phyloP scores from a whole-genome alignment of 1,140 invertebrate species.

The Heliconius hermathena region DNA sequence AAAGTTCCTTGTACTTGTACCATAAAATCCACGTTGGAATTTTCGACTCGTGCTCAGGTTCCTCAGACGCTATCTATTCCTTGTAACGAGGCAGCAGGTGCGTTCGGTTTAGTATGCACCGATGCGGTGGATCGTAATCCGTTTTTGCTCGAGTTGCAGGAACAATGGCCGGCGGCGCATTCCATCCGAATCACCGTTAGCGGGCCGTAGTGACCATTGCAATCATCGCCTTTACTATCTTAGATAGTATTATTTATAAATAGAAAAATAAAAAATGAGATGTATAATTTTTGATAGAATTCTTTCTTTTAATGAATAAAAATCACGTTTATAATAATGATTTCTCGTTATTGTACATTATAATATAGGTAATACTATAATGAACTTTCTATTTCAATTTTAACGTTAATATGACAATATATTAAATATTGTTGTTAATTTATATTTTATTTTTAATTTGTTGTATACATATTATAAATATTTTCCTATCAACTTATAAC shows the following conservation, averaged over 20 bases:
- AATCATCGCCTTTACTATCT: constrained; percentile 34
- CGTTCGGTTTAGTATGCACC: constrained; percentile 55
- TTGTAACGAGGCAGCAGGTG: constrained; percentile 35
- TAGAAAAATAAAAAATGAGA: background rate
- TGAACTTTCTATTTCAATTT: too few relatives aligned
- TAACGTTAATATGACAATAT: too few relatives aligned
- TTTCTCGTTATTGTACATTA: too few relatives aligned
- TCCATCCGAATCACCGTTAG: constrained; percentile 69
- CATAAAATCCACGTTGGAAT: background rate
- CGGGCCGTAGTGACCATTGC: constrained; percentile 56
- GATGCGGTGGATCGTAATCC: constrained; percentile 55
- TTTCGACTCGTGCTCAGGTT: constrained; percentile 23
- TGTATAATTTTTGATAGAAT: background rate
- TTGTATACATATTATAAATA: too few relatives aligned
- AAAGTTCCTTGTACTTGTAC: too few relatives aligned
- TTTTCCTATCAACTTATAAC: too few relatives aligned
- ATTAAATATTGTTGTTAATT: too few relatives aligned
- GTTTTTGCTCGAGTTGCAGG: constrained; percentile 61
- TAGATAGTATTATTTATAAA: background rate
- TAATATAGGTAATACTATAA: too few relatives aligned
- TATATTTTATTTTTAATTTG: too few relatives aligned
- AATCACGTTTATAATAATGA: too few relatives aligned
- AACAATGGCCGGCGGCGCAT: constrained; percentile 74
- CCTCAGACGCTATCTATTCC: constrained; percentile 28
- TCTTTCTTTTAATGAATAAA: too few relatives aligned